Percentiles rank a stretch among this genome's conserved stretches.
These are phyloP conservation scores for Drosophila trapezifrons DNA, from an alignment of 1,140 invertebrate genomes.

Conservation along the genomic window DNA sequence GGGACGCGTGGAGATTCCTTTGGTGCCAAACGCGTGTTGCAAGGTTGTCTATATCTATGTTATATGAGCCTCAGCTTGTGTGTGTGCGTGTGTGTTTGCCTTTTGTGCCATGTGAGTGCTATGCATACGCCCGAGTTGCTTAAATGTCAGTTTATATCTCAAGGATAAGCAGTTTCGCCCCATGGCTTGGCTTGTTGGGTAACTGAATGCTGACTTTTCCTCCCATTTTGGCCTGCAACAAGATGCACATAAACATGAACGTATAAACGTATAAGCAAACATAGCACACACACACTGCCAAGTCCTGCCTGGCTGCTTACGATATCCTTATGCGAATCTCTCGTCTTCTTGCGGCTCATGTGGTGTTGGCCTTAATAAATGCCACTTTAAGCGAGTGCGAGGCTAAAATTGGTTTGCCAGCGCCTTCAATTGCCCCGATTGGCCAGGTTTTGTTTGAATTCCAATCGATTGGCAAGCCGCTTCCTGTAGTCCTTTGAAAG, in stretches of 20 bases:
- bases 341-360: constrained; percentile 24
- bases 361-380: constrained; percentile 50
- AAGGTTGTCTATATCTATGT: constrained; percentile 37
- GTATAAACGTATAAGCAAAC: constrained; percentile 20
- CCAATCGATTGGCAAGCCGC: constrained; percentile 21
- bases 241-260: constrained; percentile 37
- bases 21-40: constrained; percentile 50
- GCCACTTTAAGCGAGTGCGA: constrained; percentile 42
- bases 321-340: constrained; percentile 14
- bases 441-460: neutral
- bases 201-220: constrained; percentile 54
- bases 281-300: neutral
- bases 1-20: constrained; percentile 38
- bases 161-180: constrained; percentile 79
- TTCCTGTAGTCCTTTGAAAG: neutral
- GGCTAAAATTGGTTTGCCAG: constrained; percentile 38
- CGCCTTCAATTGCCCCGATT: constrained; percentile 15
- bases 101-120: constrained; percentile 51
- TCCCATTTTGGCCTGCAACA: constrained; percentile 36
- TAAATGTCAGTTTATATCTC: constrained; percentile 82
- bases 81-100: constrained; percentile 49
- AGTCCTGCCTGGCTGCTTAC: constrained; percentile 11
- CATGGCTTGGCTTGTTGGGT: constrained; percentile 52
- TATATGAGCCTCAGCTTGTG: neutral
- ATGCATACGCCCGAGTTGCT: constrained; percentile 80